Percentiles rank a stretch among this genome's conserved stretches.
These are phyloP conservation scores for Ruditapes philippinarum DNA, from an alignment of 1,140 invertebrate genomes.

Conservation along the genomic window DNA sequence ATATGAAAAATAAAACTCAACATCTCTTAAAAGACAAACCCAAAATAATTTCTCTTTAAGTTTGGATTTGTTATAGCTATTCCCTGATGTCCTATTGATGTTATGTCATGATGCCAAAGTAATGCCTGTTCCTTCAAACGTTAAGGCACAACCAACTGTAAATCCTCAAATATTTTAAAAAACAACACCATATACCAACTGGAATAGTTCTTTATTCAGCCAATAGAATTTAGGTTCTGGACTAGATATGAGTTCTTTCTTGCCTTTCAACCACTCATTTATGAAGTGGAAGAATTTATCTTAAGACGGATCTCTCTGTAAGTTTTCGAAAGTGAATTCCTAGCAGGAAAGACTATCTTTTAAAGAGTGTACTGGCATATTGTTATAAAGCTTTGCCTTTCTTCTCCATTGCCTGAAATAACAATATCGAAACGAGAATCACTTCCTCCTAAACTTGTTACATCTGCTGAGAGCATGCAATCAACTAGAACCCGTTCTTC, in stretches of 20 bases:
- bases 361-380: no score
- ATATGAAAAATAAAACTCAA: background rate
- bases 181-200: background rate
- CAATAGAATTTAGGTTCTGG: background rate
- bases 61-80: background rate
- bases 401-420: no score
- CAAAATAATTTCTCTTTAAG: background rate
- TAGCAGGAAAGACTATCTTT: no score
- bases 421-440: no score
- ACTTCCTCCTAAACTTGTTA: no score
- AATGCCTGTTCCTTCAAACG: background rate
- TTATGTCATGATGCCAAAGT: background rate
- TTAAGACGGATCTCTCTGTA: background rate
- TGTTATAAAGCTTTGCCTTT: no score
- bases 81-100: background rate
- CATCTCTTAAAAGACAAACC: background rate
- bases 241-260: background rate
- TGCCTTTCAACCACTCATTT: background rate
- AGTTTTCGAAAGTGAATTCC: background rate
- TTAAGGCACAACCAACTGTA: background rate
- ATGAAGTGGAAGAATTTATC: background rate
- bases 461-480: no score
- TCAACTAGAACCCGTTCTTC: no score
- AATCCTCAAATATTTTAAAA: background rate
- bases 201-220: conserved; percentile 5